phyloP scores from a whole-genome alignment of 2,113 vertebrate species.

The Heterotis niloticus region DNA sequence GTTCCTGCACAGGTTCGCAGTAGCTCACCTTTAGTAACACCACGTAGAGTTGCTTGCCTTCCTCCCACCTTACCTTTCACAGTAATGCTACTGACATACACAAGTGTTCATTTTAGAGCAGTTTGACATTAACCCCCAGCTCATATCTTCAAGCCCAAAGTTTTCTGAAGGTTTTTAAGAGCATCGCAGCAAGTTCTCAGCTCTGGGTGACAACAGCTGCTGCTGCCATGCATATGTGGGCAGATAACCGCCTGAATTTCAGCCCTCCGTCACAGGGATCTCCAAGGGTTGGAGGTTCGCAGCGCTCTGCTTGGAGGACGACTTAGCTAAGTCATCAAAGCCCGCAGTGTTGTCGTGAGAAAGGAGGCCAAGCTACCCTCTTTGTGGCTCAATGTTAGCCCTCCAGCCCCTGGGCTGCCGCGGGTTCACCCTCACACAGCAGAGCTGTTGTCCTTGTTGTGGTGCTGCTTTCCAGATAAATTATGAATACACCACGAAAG shows the following conservation, averaged over 20 bases:
- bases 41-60: conserved; percentile 44
- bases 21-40: conserved; percentile 36
- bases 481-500: conserved; percentile 99
- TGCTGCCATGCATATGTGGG: not conserved
- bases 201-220: not conserved
- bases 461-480: conserved; percentile 92
- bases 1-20: conserved; percentile 27
- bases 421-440: conserved; percentile 54
- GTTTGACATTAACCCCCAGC: too few species aligned
- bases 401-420: conserved; percentile 26
- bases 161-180: not conserved
- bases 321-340: not conserved
- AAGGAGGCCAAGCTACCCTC: not conserved
- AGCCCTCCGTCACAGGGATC: not conserved
- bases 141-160: not conserved
- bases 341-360: not conserved
- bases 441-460: conserved; percentile 86
- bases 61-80: conserved; percentile 33
- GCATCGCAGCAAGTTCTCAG: not conserved
- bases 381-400: not conserved
- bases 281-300: not conserved
- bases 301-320: not conserved
- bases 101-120: too few species aligned
- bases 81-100: too few species aligned
- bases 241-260: not conserved